Percentiles rank a stretch among this genome's conserved stretches.
phyloP scores from a whole-genome alignment of 2,113 vertebrate species.

The Ctenomys sociabilis region DNA sequence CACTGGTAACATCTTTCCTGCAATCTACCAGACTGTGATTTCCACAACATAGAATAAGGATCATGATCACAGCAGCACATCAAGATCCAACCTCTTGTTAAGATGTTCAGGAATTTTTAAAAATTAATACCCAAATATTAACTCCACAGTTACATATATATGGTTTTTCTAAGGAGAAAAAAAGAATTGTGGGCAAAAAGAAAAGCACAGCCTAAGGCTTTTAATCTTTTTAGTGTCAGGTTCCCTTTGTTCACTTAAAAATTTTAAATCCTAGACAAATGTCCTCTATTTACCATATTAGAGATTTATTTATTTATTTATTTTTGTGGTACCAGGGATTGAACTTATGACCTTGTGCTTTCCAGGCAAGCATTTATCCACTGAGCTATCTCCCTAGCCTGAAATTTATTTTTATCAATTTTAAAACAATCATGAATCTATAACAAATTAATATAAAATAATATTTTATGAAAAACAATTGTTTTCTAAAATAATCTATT shows the following conservation, averaged over 20 bases:
- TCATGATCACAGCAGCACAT: background rate
- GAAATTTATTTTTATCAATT: constrained; percentile 42
- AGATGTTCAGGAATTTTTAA: constrained; percentile 1
- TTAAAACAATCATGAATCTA: constrained; percentile 18
- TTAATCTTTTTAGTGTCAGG: constrained; percentile 56
- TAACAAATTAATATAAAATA: constrained; percentile 54
- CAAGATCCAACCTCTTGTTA: constrained; percentile 39
- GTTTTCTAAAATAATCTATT: constrained; percentile 34
- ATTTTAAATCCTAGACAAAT: constrained; percentile 19
- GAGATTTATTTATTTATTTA: too few species aligned
- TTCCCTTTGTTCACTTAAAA: background rate
- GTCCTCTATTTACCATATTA: constrained; percentile 3
- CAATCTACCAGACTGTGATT: background rate
- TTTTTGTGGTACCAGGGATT: too few species aligned
- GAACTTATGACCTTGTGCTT: too few species aligned
- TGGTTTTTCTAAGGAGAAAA: constrained; percentile 27
- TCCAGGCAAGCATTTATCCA: too few species aligned
- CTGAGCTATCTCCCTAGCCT: too few species aligned
- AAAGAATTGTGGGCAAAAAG: constrained; percentile 4
- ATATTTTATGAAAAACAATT: constrained; percentile 35
- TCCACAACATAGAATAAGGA: background rate
- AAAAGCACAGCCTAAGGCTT: background rate
- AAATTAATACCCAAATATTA: constrained; percentile 49
- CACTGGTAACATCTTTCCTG: constrained; percentile 18
- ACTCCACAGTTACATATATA: constrained; percentile 11